Evolutionary conservation across 2,113 vertebrate species (phyloP), one percentile per base, ranked within the genome.

Genomic region (Eidolon helvum): DNA sequence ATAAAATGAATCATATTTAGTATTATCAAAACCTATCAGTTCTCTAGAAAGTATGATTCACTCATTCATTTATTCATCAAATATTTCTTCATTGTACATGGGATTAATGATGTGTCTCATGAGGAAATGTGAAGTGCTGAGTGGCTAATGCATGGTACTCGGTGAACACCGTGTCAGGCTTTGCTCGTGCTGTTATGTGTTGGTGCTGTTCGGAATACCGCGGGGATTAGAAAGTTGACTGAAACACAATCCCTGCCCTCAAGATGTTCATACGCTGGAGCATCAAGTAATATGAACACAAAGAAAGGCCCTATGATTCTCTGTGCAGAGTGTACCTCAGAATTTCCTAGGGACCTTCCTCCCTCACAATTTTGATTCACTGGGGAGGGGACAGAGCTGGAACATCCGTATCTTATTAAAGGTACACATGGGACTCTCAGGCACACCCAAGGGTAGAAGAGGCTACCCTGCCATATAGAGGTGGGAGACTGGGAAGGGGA

Each of bases 1-100:
- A 35, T 66, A 33, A 95, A 85, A 85, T 91, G 63, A 91, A 50
- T 87, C 65, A 50, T 1, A 15, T 75, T 77, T 30, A 19, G 45
- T 63, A 69, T 84, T 80, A 74, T 79, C n/a, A 28, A 69, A 35
- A 77, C 53, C 40, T 78, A 61, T 85, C 26, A 65, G 53, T 57
- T 61, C 66, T 96, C 79, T 55, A 86, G 48, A 75, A 96, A 93
- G 80, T 50, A 63, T 57, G 71, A 77, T 38, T 92, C 45, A 74
- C 6, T 92, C 4, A 35, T 65, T 92, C 74, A 59, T 90, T 87
- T 90, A 84, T 57, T 87, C 85, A 92, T 53, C 66, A 82, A 78
- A 30, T 48, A 93, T 89, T 82, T 75, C 30, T 3, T 96, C 79
- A 48, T 72, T 89, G n/a, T 86, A 68, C 94, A 43, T 40, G 50